Base-by-base conservation (phyloP, 2,113 vertebrate genomes). In the Callorhinus ursinus region DNA sequence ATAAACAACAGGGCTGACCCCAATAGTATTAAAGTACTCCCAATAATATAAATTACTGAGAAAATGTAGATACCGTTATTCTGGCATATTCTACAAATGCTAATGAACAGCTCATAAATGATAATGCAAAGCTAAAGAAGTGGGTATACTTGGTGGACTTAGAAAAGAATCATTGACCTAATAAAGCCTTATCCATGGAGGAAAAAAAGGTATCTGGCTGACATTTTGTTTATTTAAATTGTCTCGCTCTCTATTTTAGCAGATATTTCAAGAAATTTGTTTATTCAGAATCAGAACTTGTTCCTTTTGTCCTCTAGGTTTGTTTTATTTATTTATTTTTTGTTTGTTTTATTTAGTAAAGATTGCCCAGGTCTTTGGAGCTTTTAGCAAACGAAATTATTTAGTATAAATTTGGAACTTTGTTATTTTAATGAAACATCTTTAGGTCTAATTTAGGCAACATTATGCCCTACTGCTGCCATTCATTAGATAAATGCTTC, bases 141-240 rank as follows among this genome's bases (percentile, higher is more conserved):
- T 67, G 26, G 49, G 6, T 83, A 86, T 71, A 61, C 21, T 81
- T 97, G 63, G 1, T 77, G 14, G 46, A 72, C n/a, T 69, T 65
- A 85, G 18, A 69, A 92, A 69, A 92, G 67, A 79, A 86, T 49
- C n/a, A 93, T 53, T 69, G 26, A 79, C 14, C n/a, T 97, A 61
- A 21, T 72, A 93, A 93, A 82, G 13, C 16, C 19, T 76, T 92
- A 76, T 85, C 67, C 85, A 21, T 86, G 53, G 92, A 84, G 5
- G 39, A 74, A 51, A 79, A 88, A 85, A 88, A 49, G 4, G 67
- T 77, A 65, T 89, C 61, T 93, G 82, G 11, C 19, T 95, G 61
- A 53, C 92, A 71, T 4, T 84, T 12, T 93, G 4, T 84, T 89
- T 74, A 85, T 33, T 92, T 96, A 90, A 83, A 92, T 86, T 90